Conservation (phyloP, 2,797 vertebrate genomes). For the Erethizon dorsatum region DNA sequence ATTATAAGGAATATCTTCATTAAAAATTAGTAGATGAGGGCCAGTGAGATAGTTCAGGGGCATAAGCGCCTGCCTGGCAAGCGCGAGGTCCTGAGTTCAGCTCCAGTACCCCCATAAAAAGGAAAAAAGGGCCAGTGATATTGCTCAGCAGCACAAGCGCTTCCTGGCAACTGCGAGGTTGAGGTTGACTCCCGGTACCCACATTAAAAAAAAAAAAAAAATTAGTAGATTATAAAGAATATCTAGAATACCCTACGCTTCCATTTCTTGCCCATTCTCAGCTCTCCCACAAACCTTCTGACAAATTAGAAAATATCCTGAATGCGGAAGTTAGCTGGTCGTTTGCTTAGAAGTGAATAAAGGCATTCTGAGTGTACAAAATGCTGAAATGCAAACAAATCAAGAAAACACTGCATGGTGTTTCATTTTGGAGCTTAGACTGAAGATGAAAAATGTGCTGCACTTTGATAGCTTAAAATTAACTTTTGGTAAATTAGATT, state of each 20-base stretch:
- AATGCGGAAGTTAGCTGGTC: background rate
- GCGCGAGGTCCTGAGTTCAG: no score
- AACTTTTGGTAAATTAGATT: slow-evolving; percentile 62
- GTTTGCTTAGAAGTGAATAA: slow-evolving; percentile 44
- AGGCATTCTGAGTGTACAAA: slow-evolving; percentile 21
- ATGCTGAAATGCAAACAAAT: slow-evolving; percentile 57
- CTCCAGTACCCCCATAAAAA: no score
- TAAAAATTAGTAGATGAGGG: background rate
- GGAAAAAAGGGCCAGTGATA: no score
- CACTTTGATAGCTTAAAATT: slow-evolving; percentile 56
- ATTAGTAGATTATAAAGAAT: background rate
- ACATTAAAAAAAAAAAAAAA: background rate
- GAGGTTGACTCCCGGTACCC: no score
- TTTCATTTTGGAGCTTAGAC: slow-evolving; percentile 8
- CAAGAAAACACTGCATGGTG: background rate
- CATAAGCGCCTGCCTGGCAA: no score
- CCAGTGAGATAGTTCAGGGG: no score
- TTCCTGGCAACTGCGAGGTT: no score
- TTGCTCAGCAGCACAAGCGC: no score
- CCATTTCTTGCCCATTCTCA: background rate
- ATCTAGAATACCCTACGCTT: background rate
- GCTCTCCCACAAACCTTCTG: background rate
- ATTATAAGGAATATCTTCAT: background rate
- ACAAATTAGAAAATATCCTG: slow-evolving; percentile 28
- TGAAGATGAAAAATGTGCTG: slow-evolving; percentile 35